Base-by-base conservation (phyloP, 2,797 vertebrate genomes). In the Scolopax rusticola region DNA sequence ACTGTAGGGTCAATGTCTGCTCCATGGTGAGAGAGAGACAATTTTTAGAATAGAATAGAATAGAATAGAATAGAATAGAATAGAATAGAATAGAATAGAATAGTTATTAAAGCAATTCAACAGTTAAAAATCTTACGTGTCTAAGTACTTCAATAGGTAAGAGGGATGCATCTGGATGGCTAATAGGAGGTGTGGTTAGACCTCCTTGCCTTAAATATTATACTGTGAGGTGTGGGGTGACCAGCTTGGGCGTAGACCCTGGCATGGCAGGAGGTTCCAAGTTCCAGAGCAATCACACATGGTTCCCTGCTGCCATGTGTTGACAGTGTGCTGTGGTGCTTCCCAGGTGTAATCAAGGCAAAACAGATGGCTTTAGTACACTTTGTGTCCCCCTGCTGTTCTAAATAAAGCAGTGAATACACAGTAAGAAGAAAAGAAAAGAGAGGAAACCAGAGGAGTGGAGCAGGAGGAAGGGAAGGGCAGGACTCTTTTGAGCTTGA, bases 271-370 rank as follows among this genome's bases (percentile, higher is more conserved):
- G 16, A 80, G n/a, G 50, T 6, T 21, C 24, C n/a, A 40, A 51
- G 25, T 32, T 36, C 23, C 41, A 40, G 45, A 83, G 69, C 32
- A 47, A 9, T 33, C 25, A 13, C 0, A 2, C 24, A 18, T 0
- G 0, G 28, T 33, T 60, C n/a, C 30, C n/a, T 38, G 12, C 28
- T 28, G 32, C 20, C 47, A 13, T 1, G 1, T 12, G 9, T 9
- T 23, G 47, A 27, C 36, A 50, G 28, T 5, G 13, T 0, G 0
- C 33, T 1, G 1, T 11, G 14, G 7, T 43, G n/a, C 28, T 79
- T 69, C 51, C 23, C 23, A 54, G 19, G n/a, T 51, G 15, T 9
- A 20, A 73, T 17, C 43, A 47, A 24, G 68, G 43, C 54, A 77
- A 70, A 77, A 33, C 36, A 19, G 12, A 4, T 15, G 7, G 40